Evolutionary conservation across 2,113 vertebrate genomes (phyloP).

Genomic region (Steatornis caripensis): DNA sequence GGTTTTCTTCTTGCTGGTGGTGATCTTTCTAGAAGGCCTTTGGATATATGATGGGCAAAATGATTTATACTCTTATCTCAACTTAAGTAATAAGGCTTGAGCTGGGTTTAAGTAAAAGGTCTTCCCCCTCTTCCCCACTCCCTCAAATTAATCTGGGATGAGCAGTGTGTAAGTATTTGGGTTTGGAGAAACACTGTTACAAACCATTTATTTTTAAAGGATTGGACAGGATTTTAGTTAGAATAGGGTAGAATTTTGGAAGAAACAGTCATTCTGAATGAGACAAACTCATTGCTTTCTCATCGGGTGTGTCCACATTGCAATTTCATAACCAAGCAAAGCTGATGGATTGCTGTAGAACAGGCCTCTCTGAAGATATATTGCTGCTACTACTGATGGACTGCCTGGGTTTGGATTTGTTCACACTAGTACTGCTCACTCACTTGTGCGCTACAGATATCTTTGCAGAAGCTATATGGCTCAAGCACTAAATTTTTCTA

Average conservation of each 20-base stretch:
- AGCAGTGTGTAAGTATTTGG: neutral
- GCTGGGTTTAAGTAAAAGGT: neutral
- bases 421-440: neutral
- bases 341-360: neutral
- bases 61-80: neutral
- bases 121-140: neutral
- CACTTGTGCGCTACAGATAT: accelerated
- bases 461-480: neutral
- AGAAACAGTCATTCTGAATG: neutral
- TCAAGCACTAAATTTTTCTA: neutral
- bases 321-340: neutral
- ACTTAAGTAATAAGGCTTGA: neutral
- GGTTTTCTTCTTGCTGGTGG: neutral
- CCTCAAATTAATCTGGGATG: neutral
- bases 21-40: neutral
- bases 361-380: neutral
- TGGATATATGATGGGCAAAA: neutral
- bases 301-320: neutral
- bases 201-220: neutral
- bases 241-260: neutral
- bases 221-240: neutral
- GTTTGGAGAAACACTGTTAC: neutral
- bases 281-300: neutral
- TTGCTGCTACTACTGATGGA: neutral
- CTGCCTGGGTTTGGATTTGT: neutral